phyloP scores from a whole-genome alignment of 1,140 invertebrate species.

The Sycophila sp. region DNA sequence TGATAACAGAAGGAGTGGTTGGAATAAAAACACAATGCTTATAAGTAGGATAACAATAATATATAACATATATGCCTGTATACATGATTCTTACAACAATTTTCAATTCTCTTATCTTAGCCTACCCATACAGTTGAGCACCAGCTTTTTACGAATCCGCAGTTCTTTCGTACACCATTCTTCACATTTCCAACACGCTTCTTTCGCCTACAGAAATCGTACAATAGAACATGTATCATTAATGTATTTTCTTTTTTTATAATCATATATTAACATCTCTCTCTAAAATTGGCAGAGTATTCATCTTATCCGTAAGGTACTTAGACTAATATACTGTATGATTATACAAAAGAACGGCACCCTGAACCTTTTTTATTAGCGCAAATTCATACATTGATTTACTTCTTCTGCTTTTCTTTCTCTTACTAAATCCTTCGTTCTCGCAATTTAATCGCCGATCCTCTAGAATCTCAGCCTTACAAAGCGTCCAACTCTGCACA shows the following conservation, averaged over 20 bases:
- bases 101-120: constrained; percentile 48
- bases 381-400: not conserved
- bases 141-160: constrained; percentile 18
- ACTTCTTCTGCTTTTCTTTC: not conserved
- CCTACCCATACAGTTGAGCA: constrained; percentile 44
- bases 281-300: constrained; percentile 16
- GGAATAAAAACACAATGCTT: constrained; percentile 47
- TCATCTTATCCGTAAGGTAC: constrained; percentile 26
- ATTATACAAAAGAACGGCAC: constrained; percentile 38
- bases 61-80: constrained; percentile 57
- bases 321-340: constrained; percentile 38
- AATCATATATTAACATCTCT: constrained; percentile 47
- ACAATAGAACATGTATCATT: constrained; percentile 44
- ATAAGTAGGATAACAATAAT: constrained; percentile 60
- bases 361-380: constrained; percentile 38
- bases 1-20: not conserved
- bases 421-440: not conserved
- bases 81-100: constrained; percentile 59
- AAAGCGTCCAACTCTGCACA: not conserved
- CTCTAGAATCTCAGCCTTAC: not conserved
- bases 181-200: not conserved
- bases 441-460: not conserved
- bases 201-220: constrained; percentile 2
- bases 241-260: constrained; percentile 31
- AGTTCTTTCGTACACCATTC: not conserved